These are phyloP conservation scores for Caenorhabditis doughertyi DNA, from an alignment of 2,888 invertebrate genomes.

Conservation along the genomic window DNA sequence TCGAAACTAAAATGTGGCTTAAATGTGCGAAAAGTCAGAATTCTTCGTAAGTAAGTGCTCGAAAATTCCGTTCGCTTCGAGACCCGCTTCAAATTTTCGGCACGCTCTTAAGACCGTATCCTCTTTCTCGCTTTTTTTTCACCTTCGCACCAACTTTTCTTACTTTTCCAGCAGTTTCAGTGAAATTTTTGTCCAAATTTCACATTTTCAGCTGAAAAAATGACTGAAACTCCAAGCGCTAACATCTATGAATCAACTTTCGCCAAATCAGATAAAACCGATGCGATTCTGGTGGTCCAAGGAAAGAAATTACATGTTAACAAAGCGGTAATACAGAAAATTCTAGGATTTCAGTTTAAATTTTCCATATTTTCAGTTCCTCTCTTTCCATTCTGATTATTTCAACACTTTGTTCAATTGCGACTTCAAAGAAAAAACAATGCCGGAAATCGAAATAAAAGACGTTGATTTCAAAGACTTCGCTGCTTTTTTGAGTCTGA, in stretches of 20 bases:
- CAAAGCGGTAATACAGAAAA: neutral
- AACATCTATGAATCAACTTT: neutral
- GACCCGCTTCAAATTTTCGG: too few species aligned
- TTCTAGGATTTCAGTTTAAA: too few species aligned
- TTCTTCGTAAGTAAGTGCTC: too few species aligned
- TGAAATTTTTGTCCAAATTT: neutral
- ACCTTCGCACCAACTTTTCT: too few species aligned
- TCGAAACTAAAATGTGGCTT: too few species aligned
- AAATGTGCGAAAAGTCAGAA: too few species aligned
- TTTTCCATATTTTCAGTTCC: neutral
- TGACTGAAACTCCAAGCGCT: neutral
- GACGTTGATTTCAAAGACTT: slow-evolving; percentile 19
- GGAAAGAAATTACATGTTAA: slow-evolving; percentile 1
- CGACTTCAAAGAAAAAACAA: slow-evolving; percentile 24
- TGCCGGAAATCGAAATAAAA: slow-evolving; percentile 14
- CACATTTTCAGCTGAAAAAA: neutral
- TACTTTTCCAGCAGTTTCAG: neutral
- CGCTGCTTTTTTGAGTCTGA: neutral
- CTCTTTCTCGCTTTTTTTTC: too few species aligned
- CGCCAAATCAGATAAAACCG: neutral
- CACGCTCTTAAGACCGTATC: too few species aligned
- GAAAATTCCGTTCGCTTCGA: too few species aligned
- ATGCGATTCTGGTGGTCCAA: neutral
- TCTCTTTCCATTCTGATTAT: neutral
- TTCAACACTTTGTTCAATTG: neutral